A percentile compares a stretch with the other conserved stretches of the same genome.
Evolutionary conservation across 1,140 invertebrate genomes (phyloP).

Genomic region (Neoseiulus cucumeris): DNA sequence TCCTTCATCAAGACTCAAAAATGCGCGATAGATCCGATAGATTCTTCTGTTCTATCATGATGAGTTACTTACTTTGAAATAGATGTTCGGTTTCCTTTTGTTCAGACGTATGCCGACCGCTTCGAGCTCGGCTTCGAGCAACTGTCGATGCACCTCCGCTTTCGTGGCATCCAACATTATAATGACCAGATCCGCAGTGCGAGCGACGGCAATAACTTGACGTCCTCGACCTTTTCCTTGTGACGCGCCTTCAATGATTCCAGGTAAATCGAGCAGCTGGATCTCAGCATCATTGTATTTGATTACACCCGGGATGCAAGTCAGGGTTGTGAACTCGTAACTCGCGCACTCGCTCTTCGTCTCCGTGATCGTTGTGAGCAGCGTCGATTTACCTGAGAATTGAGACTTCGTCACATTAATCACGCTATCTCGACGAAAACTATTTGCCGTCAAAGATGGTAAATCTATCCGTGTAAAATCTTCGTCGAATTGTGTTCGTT

Average conservation of each 20-base stretch:
- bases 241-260: constrained; percentile 83
- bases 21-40: neutral
- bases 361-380: constrained; percentile 75
- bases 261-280: constrained; percentile 87
- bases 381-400: constrained; percentile 47
- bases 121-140: constrained; percentile 83
- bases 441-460: too few species aligned
- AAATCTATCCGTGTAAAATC: too few species aligned
- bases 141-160: constrained; percentile 66
- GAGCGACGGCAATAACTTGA: constrained; percentile 69
- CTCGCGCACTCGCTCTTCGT: constrained; percentile 87
- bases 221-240: constrained; percentile 37
- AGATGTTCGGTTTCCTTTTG: constrained; percentile 84
- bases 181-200: constrained; percentile 86
- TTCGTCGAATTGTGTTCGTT: too few species aligned
- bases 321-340: constrained; percentile 98
- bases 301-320: constrained; percentile 97
- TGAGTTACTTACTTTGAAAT: constrained; percentile 74
- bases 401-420: too few species aligned
- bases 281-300: constrained; percentile 97
- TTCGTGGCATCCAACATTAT: constrained; percentile 98
- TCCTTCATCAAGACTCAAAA: constrained; percentile 9
- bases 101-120: constrained; percentile 88
- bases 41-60: too few species aligned
- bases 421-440: too few species aligned